Evolutionary conservation across 2,888 invertebrate genomes (phyloP).

Genomic region (Trissoscelio sp.): DNA sequence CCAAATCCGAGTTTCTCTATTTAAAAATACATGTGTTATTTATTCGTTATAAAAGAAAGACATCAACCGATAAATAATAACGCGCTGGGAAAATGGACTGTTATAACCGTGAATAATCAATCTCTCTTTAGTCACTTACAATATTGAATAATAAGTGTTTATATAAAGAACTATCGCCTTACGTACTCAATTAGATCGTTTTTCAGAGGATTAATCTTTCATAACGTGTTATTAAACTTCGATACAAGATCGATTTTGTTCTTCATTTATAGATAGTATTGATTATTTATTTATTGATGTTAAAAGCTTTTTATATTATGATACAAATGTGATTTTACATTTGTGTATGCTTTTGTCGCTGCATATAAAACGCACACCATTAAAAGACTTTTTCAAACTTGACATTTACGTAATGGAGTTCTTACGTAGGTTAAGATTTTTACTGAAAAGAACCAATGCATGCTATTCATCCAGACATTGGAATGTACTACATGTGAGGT

Average conservation of each 20-base stretch:
- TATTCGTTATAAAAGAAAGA: too few species aligned
- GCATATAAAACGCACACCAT: constrained; percentile 34
- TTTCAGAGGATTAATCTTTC: constrained; percentile 10
- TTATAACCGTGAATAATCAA: constrained; percentile 26
- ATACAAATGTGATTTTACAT: too few species aligned
- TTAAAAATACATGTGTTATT: too few species aligned
- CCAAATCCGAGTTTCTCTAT: too few species aligned
- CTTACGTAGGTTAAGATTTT: constrained; percentile 59
- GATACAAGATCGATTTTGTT: too few species aligned
- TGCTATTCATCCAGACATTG: constrained; percentile 40
- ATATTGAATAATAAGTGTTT: constrained; percentile 23
- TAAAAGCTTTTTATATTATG: too few species aligned
- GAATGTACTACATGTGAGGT: constrained; percentile 48
- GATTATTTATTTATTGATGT: too few species aligned
- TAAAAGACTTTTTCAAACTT: constrained; percentile 57
- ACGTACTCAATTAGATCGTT: constrained; percentile 28
- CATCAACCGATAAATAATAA: too few species aligned
- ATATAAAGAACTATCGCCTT: neutral
- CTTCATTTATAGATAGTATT: too few species aligned
- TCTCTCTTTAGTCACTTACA: constrained; percentile 12
- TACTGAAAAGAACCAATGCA: constrained; percentile 51
- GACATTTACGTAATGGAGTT: constrained; percentile 62
- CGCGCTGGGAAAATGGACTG: neutral
- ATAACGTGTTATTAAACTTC: too few species aligned
- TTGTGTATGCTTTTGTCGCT: too few species aligned